phyloP scores from a whole-genome alignment of 2,888 invertebrate species.

The Didymodactylos carnosus region DNA sequence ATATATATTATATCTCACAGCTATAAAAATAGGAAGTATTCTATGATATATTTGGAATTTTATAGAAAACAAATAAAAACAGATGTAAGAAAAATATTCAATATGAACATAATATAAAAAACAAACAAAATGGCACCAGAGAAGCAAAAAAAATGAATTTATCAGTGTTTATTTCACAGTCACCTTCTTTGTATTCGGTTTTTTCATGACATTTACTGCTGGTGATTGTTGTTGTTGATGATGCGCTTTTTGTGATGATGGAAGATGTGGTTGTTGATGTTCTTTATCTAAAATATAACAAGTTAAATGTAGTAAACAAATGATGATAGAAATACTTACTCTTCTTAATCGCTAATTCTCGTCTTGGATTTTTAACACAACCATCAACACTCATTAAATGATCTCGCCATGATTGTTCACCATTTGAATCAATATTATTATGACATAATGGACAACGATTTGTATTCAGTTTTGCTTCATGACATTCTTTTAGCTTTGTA shows the following conservation, averaged over 20 bases:
- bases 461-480: constrained; percentile 36
- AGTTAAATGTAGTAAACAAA: neutral
- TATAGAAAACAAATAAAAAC: neutral
- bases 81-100: neutral
- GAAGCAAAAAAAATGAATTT: neutral
- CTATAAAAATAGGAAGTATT: no score
- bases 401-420: constrained; percentile 15
- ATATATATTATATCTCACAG: no score
- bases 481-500: constrained; percentile 42
- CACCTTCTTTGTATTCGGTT: neutral
- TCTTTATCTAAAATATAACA: neutral
- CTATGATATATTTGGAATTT: no score
- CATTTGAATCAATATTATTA: constrained; percentile 40
- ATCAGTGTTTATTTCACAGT: neutral
- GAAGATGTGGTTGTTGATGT: neutral
- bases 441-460: constrained; percentile 71
- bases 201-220: neutral
- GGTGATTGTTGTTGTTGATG: neutral
- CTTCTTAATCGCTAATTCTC: neutral
- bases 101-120: neutral
- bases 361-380: constrained; percentile 30
- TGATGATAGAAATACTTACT: neutral
- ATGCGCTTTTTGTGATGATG: neutral
- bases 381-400: constrained; percentile 20
- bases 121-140: neutral